A percentile compares a stretch with the other conserved stretches of the same genome.
These are phyloP conservation scores for Helobdella robusta DNA, from an alignment of 2,888 invertebrate genomes.

Conservation along the genomic window DNA sequence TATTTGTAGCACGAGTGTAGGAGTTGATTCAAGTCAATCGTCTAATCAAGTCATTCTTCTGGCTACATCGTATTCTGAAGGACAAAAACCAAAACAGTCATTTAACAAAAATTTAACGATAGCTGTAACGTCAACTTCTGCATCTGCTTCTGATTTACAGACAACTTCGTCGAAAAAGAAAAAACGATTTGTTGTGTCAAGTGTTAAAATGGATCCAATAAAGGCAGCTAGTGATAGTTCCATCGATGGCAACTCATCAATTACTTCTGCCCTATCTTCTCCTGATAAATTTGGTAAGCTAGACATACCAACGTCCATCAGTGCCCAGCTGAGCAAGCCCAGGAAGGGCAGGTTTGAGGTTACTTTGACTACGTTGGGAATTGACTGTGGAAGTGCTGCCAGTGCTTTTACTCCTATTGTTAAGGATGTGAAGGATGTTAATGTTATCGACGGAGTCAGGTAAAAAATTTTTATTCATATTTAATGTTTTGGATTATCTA, in stretches of 20 bases:
- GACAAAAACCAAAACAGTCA: not conserved
- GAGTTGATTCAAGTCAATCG: not conserved
- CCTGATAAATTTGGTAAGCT: not conserved
- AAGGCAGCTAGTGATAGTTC: conserved; percentile 7
- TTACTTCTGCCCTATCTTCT: not conserved
- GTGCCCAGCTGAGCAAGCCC: not conserved
- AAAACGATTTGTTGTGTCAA: conserved; percentile 30
- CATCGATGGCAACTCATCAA: not conserved
- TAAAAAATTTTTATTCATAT: too few relatives aligned
- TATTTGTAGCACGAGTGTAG: not conserved
- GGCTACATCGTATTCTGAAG: not conserved
- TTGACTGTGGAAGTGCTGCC: not conserved
- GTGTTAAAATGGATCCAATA: conserved; percentile 27
- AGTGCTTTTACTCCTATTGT: not conserved
- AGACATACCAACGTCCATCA: not conserved
- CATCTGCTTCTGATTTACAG: not conserved
- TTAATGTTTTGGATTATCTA: too few relatives aligned
- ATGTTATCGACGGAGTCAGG: too few relatives aligned
- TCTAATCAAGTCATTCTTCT: not conserved
- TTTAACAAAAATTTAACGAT: not conserved
- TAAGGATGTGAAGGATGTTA: too few relatives aligned
- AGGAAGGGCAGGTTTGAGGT: conserved; percentile 24
- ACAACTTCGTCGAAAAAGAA: conserved; percentile 20
- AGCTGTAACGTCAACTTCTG: not conserved
- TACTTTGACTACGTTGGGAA: not conserved